These are phyloP conservation scores for Pseudopleuronectes americanus DNA, from an alignment of 2,797 vertebrate species.

Conservation along the genomic window DNA sequence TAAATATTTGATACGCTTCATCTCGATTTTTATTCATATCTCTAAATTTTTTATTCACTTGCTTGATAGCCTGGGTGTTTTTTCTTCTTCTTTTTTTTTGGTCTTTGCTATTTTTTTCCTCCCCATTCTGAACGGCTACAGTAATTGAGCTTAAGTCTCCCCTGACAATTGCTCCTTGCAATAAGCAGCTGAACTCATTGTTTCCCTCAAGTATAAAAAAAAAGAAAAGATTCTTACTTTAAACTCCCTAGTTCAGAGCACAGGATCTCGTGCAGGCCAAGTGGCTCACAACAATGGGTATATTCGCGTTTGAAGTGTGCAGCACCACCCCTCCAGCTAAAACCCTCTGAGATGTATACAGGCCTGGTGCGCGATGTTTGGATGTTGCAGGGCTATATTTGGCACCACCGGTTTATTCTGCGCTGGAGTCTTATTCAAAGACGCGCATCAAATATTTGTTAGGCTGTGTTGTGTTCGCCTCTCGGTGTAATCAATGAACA, in stretches of 20 bases:
- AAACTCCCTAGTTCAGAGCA: slow-evolving; percentile 93
- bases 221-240: slow-evolving; percentile 87
- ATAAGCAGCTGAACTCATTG: slow-evolving; percentile 99
- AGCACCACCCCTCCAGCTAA: slow-evolving; percentile 82
- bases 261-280: slow-evolving; percentile 92
- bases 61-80: slow-evolving; percentile 88
- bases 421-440: slow-evolving; percentile 66
- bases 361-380: slow-evolving; percentile 72
- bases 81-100: slow-evolving; percentile 89
- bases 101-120: slow-evolving; percentile 82
- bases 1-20: slow-evolving; percentile 99
- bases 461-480: slow-evolving; percentile 61
- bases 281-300: slow-evolving; percentile 92
- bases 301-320: slow-evolving; percentile 79
- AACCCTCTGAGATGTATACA: slow-evolving; percentile 79
- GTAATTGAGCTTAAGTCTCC: slow-evolving; percentile 99
- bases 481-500: slow-evolving; percentile 74
- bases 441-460: slow-evolving; percentile 76
- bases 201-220: slow-evolving; percentile 94
- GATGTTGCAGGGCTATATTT: slow-evolving; percentile 72
- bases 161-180: slow-evolving; percentile 97
- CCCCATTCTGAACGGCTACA: slow-evolving; percentile 91
- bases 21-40: slow-evolving; percentile 90
- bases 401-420: slow-evolving; percentile 47
- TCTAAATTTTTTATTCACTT: slow-evolving; percentile 87